phyloP scores from a whole-genome alignment of 2,797 vertebrate genomes.

The Mastacembelus armatus region DNA sequence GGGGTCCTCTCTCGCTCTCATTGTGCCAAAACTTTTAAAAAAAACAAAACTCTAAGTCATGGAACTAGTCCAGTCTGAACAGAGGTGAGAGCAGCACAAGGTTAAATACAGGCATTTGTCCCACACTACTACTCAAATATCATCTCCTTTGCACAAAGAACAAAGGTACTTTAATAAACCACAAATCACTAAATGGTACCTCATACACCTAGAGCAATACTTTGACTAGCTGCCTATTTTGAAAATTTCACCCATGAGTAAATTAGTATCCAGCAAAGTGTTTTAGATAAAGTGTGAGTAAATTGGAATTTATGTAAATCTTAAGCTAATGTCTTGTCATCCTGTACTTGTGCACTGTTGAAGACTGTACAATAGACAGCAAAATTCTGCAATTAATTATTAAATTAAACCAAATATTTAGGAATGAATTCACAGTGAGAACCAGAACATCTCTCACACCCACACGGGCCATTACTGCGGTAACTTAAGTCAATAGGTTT shows the following conservation, averaged over 20 bases:
- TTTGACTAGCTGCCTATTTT: not conserved
- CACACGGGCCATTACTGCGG: not conserved
- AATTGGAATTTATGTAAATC: not conserved
- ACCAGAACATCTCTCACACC: not conserved
- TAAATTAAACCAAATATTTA: not conserved
- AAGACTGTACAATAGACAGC: not conserved
- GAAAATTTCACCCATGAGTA: not conserved
- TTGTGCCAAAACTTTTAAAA: too few relatives aligned
- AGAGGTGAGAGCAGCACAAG: not conserved
- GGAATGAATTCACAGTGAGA: not conserved
- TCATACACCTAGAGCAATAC: not conserved
- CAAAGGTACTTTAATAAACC: not conserved
- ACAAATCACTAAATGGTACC: not conserved
- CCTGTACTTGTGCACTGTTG: not conserved
- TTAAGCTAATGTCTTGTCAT: not conserved
- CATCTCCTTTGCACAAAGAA: not conserved
- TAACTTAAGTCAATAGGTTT: not conserved
- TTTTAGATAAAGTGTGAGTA: not conserved
- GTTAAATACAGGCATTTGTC: not conserved
- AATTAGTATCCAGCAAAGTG: conserved; percentile 1
- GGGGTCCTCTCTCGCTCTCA: too few relatives aligned
- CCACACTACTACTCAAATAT: not conserved
- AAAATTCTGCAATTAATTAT: not conserved
- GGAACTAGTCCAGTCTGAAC: too few relatives aligned
- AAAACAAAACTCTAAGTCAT: not conserved